Evolutionary conservation across 2,797 vertebrate genomes (phyloP).

Genomic region (Siniperca obscura): DNA sequence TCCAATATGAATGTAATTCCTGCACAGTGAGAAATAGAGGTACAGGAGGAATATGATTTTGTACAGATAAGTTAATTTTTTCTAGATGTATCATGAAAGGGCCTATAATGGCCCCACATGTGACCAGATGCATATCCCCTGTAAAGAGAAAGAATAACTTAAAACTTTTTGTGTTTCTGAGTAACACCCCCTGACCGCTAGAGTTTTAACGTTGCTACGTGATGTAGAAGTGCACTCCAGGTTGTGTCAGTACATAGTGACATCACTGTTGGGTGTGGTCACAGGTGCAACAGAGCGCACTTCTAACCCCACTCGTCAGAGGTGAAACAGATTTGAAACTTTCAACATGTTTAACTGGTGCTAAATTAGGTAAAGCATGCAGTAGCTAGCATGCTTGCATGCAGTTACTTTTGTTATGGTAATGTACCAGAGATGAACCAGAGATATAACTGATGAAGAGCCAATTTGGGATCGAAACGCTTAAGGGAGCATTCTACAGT

Average conservation of each 20-base stretch:
- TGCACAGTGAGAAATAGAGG: neutral
- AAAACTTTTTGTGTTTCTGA: neutral
- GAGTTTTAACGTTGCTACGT: neutral
- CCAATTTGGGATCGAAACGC: neutral
- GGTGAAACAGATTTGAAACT: neutral
- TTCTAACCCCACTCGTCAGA: neutral
- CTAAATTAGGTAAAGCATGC: neutral
- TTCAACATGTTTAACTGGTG: neutral
- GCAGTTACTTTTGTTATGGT: neutral
- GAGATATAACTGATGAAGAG: neutral
- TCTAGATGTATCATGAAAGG: neutral
- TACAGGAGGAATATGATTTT: neutral
- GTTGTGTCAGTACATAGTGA: neutral
- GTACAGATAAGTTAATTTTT: neutral
- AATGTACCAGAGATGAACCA: neutral
- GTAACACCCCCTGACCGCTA: neutral
- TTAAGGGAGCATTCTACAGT: neutral
- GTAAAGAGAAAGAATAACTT: neutral
- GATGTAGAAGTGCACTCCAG: neutral
- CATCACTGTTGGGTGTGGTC: neutral
- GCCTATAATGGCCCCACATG: neutral
- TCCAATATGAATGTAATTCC: neutral
- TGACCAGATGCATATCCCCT: neutral
- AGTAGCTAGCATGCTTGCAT: neutral
- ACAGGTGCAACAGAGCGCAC: neutral